These are phyloP conservation scores for Silurus asotus DNA, from an alignment of 2,113 vertebrate genomes.

Conservation along the genomic window DNA sequence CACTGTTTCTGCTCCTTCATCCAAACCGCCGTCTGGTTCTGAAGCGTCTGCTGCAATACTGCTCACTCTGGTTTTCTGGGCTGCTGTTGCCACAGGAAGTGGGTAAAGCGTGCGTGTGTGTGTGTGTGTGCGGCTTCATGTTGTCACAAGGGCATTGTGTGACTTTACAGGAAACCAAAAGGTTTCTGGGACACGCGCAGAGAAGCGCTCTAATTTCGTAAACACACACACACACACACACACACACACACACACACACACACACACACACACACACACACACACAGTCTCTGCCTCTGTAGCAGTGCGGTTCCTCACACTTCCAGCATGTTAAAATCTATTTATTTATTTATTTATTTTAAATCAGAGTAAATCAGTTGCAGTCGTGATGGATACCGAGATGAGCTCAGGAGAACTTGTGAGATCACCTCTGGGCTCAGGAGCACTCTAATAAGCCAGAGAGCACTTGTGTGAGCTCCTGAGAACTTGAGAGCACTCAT, in stretches of 20 bases:
- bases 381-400: not conserved
- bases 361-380: not conserved
- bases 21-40: not conserved
- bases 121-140: slow-evolving; percentile 16
- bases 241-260: not conserved
- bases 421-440: too few relatives aligned
- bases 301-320: not conserved
- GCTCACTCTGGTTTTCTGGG: too few relatives aligned
- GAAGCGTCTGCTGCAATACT: too few relatives aligned
- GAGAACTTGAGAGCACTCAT: too few relatives aligned
- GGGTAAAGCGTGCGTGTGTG: too few relatives aligned
- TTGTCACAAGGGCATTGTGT: slow-evolving; percentile 42
- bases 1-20: not conserved
- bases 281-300: not conserved
- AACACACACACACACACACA: not conserved
- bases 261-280: not conserved
- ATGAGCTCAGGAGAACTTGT: too few relatives aligned
- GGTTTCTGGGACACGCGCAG: too few relatives aligned
- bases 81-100: too few relatives aligned
- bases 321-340: too few relatives aligned
- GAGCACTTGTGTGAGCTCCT: too few relatives aligned
- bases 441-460: too few relatives aligned
- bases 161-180: slow-evolving; percentile 45
- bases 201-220: not conserved
- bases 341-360: not conserved